Evolutionary conservation across 2,888 invertebrate genomes (phyloP).

Genomic region (Epicampocera succincta): DNA sequence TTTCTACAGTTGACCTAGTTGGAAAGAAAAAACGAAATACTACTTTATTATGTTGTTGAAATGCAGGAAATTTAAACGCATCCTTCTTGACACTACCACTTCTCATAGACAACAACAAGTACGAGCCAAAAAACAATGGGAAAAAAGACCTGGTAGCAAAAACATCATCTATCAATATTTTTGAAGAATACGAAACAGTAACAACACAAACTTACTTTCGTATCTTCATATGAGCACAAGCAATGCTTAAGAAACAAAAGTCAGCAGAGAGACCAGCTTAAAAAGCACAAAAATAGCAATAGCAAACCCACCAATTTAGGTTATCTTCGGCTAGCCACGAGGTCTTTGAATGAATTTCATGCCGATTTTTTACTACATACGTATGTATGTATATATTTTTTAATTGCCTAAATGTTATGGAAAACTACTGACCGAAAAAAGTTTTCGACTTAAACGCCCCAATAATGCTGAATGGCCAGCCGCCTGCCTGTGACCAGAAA

Average conservation of each 20-base stretch:
- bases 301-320: too few relatives aligned
- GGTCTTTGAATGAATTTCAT: too few relatives aligned
- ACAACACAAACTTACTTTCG: slow-evolving; percentile 1
- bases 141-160: slow-evolving; percentile 10
- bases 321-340: too few relatives aligned
- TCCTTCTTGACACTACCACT: slow-evolving; percentile 63
- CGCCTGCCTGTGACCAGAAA: slow-evolving; percentile 4
- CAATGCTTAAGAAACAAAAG: neutral
- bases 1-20: slow-evolving; percentile 65
- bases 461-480: slow-evolving; percentile 37
- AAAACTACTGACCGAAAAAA: neutral
- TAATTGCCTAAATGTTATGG: slow-evolving; percentile 13
- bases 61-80: slow-evolving; percentile 65
- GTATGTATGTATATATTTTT: neutral
- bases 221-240: slow-evolving; percentile 20
- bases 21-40: slow-evolving; percentile 40
- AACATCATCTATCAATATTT: slow-evolving; percentile 36
- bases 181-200: neutral
- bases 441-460: slow-evolving; percentile 1
- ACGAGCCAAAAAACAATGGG: neutral
- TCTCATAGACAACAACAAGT: slow-evolving; percentile 22
- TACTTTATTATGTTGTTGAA: slow-evolving; percentile 64
- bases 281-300: neutral
- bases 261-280: slow-evolving; percentile 6
- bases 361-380: too few relatives aligned